Base-by-base conservation (phyloP, 2,888 invertebrate genomes). In the Adelphocoris suturalis region DNA sequence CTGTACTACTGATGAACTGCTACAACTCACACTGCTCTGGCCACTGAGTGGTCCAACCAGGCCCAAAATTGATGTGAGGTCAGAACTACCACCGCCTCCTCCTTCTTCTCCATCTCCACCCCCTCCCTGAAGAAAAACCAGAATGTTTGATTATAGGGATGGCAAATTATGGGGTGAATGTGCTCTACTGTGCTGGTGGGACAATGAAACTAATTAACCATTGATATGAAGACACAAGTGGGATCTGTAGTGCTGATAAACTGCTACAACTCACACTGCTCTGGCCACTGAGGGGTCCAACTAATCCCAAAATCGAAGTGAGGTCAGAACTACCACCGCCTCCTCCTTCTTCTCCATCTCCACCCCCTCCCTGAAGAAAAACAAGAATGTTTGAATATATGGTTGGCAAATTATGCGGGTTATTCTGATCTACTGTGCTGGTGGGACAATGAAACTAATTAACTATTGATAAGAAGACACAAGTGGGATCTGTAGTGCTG, bases 361-460 rank as follows among this genome's bases (percentile, higher is more conserved):
- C 90, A n/a, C 90, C 90, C 23, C 89, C 91, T 19, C 89, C 89
- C 85, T 85, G 57, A n/a, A n/a, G n/a, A n/a, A n/a, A n/a, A n/a
- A n/a, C n/a, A n/a, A n/a, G n/a, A n/a, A n/a, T n/a, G n/a, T n/a
- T n/a, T n/a, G n/a, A n/a, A n/a, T n/a, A n/a, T n/a, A n/a, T n/a
- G n/a, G n/a, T n/a, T n/a, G n/a, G n/a, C n/a, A n/a, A n/a, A n/a
- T n/a, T n/a, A n/a, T n/a, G n/a, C n/a, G n/a, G n/a, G n/a, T n/a
- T n/a, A n/a, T n/a, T n/a, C n/a, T n/a, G n/a, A n/a, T n/a, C n/a
- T n/a, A n/a, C n/a, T n/a, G n/a, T n/a, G n/a, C n/a, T n/a, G n/a
- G n/a, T n/a, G n/a, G n/a, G n/a, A n/a, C n/a, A n/a, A n/a, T n/a
- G n/a, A n/a, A n/a, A n/a, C n/a, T n/a, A n/a, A n/a, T n/a, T n/a